Conservation (phyloP, 2,113 vertebrate genomes). For the Glareola pratincola region DNA sequence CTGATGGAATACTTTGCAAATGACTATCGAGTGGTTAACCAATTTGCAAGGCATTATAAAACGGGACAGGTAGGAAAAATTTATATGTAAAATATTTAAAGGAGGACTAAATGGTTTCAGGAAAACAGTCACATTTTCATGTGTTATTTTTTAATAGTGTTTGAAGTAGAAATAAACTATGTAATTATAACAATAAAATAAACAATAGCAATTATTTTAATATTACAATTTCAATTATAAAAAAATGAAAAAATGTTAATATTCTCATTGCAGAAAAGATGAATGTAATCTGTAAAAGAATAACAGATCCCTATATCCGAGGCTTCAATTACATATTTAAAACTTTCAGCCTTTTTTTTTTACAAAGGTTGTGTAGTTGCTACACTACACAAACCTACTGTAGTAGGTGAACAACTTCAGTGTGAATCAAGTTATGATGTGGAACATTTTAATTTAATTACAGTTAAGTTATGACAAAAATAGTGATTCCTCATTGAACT, state of each 20-base stretch:
- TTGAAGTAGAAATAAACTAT: neutral
- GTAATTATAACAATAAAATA: no score
- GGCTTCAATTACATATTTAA: neutral
- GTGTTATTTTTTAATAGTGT: neutral
- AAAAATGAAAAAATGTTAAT: neutral
- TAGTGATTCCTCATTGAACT: neutral
- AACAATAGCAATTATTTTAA: neutral
- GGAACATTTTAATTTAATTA: neutral
- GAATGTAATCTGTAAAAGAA: neutral
- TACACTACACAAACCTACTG: neutral
- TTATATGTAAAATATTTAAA: neutral
- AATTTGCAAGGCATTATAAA: conserved; percentile 95
- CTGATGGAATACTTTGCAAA: conserved; percentile 98
- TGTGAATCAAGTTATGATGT: neutral
- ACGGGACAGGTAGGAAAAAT: conserved; percentile 87
- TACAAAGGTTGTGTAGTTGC: neutral
- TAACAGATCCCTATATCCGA: neutral
- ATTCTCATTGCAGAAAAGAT: neutral
- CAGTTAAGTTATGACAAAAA: neutral
- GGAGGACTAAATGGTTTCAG: neutral
- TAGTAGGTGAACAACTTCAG: neutral
- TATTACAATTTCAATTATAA: neutral
- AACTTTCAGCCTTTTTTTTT: neutral
- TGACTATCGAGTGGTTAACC: conserved; percentile 92
- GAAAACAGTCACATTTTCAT: neutral